phyloP scores from a whole-genome alignment of 1,140 invertebrate genomes.

The Hypothenemus hampei region DNA sequence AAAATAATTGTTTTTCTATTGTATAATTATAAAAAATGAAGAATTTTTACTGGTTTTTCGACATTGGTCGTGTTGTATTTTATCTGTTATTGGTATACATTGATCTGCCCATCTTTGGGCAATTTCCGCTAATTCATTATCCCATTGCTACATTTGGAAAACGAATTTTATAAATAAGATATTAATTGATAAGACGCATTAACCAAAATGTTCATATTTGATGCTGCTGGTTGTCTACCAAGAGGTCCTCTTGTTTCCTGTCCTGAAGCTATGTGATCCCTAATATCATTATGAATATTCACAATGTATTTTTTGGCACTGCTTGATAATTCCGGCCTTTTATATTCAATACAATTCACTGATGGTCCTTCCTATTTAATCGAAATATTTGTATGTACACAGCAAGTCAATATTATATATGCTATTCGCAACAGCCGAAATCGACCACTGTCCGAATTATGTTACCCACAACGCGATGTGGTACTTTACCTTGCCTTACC shows the following conservation, averaged over 20 bases:
- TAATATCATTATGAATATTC: slow-evolving; percentile 28
- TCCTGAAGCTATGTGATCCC: slow-evolving; percentile 28
- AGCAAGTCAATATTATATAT: too few species aligned
- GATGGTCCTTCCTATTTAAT: slow-evolving; percentile 19
- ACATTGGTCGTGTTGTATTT: slow-evolving; percentile 26
- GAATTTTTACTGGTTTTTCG: slow-evolving; percentile 16
- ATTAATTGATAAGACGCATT: not conserved
- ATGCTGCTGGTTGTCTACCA: slow-evolving; percentile 23
- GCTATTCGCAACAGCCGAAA: too few species aligned
- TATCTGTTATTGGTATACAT: slow-evolving; percentile 15
- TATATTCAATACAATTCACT: slow-evolving; percentile 19
- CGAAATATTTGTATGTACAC: too few species aligned
- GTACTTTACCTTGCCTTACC: too few species aligned
- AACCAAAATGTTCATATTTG: slow-evolving; percentile 28
- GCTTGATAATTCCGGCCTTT: slow-evolving; percentile 14
- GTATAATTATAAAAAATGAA: not conserved
- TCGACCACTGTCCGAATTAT: too few species aligned
- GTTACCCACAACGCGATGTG: too few species aligned
- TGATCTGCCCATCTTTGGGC: slow-evolving; percentile 30
- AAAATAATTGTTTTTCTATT: slow-evolving; percentile 5
- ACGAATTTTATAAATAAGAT: not conserved
- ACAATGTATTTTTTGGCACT: slow-evolving; percentile 20
- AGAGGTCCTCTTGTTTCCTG: slow-evolving; percentile 20
- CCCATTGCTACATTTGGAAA: slow-evolving; percentile 20
- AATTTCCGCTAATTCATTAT: slow-evolving; percentile 23